A percentile compares a stretch with the other conserved stretches of the same genome.
phyloP scores from a whole-genome alignment of 1,140 invertebrate genomes.

The Geopemphigus sp. region DNA sequence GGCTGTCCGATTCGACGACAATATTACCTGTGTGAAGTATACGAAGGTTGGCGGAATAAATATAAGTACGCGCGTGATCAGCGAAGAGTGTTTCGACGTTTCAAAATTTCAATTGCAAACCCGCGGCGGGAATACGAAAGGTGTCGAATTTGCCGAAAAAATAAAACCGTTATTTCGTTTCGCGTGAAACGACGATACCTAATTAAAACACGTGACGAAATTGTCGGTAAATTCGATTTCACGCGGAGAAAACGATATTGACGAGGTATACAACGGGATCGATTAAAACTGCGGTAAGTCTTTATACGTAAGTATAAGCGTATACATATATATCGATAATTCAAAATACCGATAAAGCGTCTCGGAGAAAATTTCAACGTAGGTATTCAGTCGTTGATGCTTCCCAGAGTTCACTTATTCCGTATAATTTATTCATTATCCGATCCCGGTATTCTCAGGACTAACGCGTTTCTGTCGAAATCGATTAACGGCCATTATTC shows the following conservation, averaged over 20 bases:
- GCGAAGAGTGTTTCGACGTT: too few species aligned
- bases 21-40: too few species aligned
- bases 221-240: not conserved
- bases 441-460: not conserved
- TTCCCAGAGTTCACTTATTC: slow-evolving; percentile 24
- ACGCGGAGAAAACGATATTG: too few species aligned
- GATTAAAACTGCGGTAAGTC: not conserved
- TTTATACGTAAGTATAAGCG: too few species aligned
- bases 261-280: not conserved
- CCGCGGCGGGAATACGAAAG: too few species aligned
- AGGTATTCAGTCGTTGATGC: not conserved
- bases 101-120: too few species aligned
- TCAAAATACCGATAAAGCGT: not conserved
- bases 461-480: not conserved
- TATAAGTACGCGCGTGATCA: too few species aligned
- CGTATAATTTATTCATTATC: slow-evolving; percentile 32
- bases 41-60: too few species aligned
- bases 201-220: too few species aligned
- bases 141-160: not conserved
- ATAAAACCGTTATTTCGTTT: not conserved
- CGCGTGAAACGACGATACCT: not conserved
- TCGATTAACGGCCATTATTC: slow-evolving; percentile 12
- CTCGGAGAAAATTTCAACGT: not conserved
- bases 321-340: slow-evolving; percentile 14
- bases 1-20: too few species aligned